Base-by-base conservation (phyloP, 2,888 invertebrate genomes). In the Chrysina gloriosa region DNA sequence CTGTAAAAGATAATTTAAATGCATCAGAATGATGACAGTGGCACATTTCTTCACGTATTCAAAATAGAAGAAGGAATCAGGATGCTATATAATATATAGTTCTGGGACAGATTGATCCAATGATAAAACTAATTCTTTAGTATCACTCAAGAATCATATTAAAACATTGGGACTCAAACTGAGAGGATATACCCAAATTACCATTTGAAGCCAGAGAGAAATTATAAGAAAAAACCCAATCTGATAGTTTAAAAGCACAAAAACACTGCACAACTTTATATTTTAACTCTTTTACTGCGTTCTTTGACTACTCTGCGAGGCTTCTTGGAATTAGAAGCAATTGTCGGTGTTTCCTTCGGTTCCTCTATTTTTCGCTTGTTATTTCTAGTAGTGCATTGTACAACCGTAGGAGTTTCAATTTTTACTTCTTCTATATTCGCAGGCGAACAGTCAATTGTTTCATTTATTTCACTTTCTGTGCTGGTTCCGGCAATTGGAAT, bases 401-500 rank as follows among this genome's bases (percentile, higher is more conserved):
- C 48, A 27, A 66, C 68, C 9, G 42, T 31, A 5, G 67, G 56
- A 31, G 11, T 29, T 27, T 72, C 69, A n/a, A 31, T 27, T 39
- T 69, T 69, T 6, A 64, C 48, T 27, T 66, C 67, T 48, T 69
- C 71, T 23, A 56, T 56, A 36, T 52, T 39, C 36, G 69, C 61
- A 45, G 47, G 23, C 56, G 36, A 4, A 39, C 36, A 63, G 5
- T 36, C 29, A 64, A 0, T 65, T 42, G 29, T 34, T 23, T 65
- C 58, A 9, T 45, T 64, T 47, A 52, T 48, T 25, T 69, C 65
- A 47, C 61, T 69, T 69, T 71, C 72, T 9, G 69, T 56, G 58
- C 73, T 75, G 2, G 69, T 73, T n/a, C 75, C 80, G 11, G 80
- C 79, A 66, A 84, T 84, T n/a, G 84, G 84, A 71, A 84, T 82